phyloP scores from a whole-genome alignment of 2,113 vertebrate genomes.

The Canis aureus region DNA sequence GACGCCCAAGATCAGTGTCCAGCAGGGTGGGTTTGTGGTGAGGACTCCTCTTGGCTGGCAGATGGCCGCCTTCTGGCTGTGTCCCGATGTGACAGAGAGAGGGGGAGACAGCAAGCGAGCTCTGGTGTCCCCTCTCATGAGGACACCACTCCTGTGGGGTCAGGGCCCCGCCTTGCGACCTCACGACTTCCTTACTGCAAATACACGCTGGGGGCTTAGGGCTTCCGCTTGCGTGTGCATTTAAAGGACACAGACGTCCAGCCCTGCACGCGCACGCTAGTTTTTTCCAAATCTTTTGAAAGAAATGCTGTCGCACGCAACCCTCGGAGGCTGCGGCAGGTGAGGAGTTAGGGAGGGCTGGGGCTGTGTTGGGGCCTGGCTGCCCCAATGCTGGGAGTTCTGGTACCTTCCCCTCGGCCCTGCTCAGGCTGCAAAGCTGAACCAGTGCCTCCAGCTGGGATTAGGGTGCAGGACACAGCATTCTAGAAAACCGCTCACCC shows the following conservation, averaged over 20 bases:
- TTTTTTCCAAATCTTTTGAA: background rate
- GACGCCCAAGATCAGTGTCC: background rate
- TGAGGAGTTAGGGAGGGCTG: background rate
- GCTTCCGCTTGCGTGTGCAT: rapidly evolving
- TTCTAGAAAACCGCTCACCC: background rate
- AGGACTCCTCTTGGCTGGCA: background rate
- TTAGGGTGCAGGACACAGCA: background rate
- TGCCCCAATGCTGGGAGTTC: rapidly evolving
- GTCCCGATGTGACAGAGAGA: background rate
- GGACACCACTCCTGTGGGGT: background rate
- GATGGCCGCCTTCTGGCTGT: rapidly evolving
- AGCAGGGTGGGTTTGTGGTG: background rate
- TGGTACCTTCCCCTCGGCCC: background rate
- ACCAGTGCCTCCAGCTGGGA: background rate
- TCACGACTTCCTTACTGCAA: background rate
- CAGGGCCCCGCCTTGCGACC: too few species aligned
- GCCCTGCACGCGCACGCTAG: rapidly evolving
- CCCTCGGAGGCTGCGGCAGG: rapidly evolving
- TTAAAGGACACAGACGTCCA: background rate
- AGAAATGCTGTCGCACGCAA: rapidly evolving
- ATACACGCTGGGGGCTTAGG: background rate
- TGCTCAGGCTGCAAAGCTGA: rapidly evolving
- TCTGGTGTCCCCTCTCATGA: background rate
- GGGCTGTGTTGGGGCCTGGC: background rate
- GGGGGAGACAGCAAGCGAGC: background rate